These are phyloP conservation scores for Pangasius sanitwongsei DNA, from an alignment of 2,797 vertebrate species.

Conservation along the genomic window DNA sequence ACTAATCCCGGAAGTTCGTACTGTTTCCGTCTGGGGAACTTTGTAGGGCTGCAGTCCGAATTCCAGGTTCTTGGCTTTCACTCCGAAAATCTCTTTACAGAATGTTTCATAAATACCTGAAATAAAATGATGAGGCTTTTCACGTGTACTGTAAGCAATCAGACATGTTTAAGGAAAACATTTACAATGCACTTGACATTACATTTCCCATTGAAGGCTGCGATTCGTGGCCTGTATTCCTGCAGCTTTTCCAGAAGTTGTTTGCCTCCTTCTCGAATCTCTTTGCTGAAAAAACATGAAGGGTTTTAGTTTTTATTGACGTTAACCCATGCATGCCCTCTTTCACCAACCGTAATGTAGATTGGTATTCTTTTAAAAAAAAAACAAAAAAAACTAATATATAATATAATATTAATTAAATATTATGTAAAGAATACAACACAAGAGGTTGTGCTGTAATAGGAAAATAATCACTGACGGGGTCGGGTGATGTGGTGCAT, in stretches of 20 bases:
- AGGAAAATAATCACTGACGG: not conserved
- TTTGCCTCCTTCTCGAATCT: constrained; percentile 95
- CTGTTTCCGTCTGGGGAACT: constrained; percentile 94
- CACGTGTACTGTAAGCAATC: no score
- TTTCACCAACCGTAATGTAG: not conserved
- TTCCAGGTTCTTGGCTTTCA: constrained; percentile 94
- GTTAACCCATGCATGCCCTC: not conserved
- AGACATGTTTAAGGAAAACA: not conserved
- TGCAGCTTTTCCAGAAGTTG: constrained; percentile 95
- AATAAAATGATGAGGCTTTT: constrained; percentile 3
- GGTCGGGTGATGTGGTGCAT: no score
- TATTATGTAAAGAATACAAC: not conserved
- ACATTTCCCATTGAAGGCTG: constrained; percentile 94
- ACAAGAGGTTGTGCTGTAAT: not conserved
- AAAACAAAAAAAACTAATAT: not conserved
- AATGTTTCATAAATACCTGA: constrained; percentile 99
- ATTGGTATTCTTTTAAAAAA: not conserved
- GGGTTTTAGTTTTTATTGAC: not conserved
- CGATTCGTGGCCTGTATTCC: constrained; percentile 92
- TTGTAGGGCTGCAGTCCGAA: constrained; percentile 96
- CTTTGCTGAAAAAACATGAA: constrained; percentile 81
- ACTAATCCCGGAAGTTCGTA: constrained; percentile 63
- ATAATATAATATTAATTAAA: not conserved
- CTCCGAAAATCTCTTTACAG: constrained; percentile 96
- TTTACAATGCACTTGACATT: constrained; percentile 9